Conservation (phyloP, 1,140 invertebrate genomes). For the Plectus sambesii region DNA sequence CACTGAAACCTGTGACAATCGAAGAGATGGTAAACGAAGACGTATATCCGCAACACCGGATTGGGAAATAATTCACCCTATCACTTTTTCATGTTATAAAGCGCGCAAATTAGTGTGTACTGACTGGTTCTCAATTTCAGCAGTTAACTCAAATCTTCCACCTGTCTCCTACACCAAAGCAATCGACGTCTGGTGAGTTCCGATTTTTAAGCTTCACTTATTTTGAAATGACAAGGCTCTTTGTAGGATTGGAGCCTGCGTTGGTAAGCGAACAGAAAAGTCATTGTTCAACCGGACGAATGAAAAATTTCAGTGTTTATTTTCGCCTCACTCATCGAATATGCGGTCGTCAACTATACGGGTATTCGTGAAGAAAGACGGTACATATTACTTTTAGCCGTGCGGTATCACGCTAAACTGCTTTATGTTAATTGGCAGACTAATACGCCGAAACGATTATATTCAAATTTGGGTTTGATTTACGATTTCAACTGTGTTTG, state of each 20-base stretch:
- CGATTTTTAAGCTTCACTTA: background rate
- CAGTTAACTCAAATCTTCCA: constrained; percentile 28
- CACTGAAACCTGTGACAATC: no score
- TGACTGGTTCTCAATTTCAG: constrained; percentile 5
- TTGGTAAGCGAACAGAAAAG: no score
- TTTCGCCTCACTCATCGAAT: constrained; percentile 26
- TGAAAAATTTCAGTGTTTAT: no score
- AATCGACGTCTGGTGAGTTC: constrained; percentile 23
- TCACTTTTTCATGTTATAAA: no score
- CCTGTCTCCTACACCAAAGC: constrained; percentile 27
- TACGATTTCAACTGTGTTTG: no score
- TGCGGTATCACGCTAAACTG: no score
- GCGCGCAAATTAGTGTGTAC: background rate
- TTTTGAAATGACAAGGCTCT: no score
- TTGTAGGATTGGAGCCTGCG: constrained; percentile 28
- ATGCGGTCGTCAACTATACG: constrained; percentile 32
- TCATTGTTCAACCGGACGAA: no score
- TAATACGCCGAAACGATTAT: background rate
- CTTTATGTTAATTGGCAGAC: constrained; percentile 1
- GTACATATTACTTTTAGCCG: constrained; percentile 3
- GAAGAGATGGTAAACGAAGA: no score
- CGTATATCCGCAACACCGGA: no score
- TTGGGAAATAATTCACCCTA: no score
- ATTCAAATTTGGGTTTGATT: background rate
- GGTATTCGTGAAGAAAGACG: constrained; percentile 41